A percentile compares a stretch with the other conserved stretches of the same genome.
Evolutionary conservation across 2,797 vertebrate genomes (phyloP).

Genomic region (Heliangelus exortis): DNA sequence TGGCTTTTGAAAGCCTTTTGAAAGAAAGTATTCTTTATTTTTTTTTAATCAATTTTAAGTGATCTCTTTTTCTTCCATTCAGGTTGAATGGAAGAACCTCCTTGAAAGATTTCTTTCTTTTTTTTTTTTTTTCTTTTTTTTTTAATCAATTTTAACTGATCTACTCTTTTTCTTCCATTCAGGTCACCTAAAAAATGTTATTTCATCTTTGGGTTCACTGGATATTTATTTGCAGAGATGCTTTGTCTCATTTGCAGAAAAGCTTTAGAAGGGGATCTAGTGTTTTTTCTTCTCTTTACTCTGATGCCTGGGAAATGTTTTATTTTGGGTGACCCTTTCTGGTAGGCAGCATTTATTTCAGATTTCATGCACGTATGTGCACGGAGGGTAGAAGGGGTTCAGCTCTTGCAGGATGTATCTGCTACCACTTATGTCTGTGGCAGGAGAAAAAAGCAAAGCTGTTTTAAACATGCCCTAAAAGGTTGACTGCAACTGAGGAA

Average conservation of each 20-base stretch:
- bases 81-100: too few relatives aligned
- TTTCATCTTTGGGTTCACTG: background rate
- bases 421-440: background rate
- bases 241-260: background rate
- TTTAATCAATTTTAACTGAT: background rate
- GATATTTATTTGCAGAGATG: background rate
- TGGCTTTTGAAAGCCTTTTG: background rate
- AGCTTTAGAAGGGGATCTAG: background rate
- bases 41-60: too few relatives aligned
- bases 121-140: background rate
- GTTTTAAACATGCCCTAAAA: background rate
- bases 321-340: background rate
- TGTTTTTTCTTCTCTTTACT: background rate
- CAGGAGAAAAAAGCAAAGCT: background rate
- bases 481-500: background rate
- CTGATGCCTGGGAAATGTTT: background rate
- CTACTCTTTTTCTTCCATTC: background rate
- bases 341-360: background rate
- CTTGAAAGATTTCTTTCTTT: too few relatives aligned
- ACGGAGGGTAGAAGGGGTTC: background rate
- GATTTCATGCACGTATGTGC: background rate
- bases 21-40: too few relatives aligned
- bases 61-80: too few relatives aligned
- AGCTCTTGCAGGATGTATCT: background rate
- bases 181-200: background rate